phyloP scores from a whole-genome alignment of 2,888 invertebrate genomes.

The Dryocosmus kuriphilus region DNA sequence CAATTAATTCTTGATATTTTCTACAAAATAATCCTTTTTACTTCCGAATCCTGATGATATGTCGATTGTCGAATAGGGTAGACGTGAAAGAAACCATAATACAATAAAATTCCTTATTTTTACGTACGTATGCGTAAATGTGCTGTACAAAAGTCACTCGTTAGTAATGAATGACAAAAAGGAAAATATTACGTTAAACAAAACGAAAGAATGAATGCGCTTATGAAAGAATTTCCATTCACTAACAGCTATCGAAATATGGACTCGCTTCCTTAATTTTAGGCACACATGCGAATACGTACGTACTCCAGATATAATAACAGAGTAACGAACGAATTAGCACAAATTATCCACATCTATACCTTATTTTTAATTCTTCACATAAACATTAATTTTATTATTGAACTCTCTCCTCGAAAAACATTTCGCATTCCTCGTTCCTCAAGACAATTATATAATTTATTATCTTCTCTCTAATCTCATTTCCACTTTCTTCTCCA shows the following conservation, averaged over 20 bases:
- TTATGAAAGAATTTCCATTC: neutral
- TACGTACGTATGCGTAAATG: conserved; percentile 29
- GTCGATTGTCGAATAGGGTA: neutral
- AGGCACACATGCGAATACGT: conserved; percentile 35
- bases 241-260: conserved; percentile 2
- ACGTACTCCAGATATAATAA: conserved; percentile 24
- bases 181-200: conserved; percentile 4
- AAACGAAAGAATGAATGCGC: neutral
- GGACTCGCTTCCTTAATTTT: neutral
- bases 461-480: neutral
- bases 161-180: neutral
- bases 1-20: neutral
- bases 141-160: neutral
- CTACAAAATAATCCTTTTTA: neutral
- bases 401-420: neutral
- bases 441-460: neutral
- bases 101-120: conserved; percentile 8
- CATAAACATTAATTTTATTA: neutral
- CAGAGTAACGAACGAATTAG: conserved; percentile 45
- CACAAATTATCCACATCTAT: conserved; percentile 49
- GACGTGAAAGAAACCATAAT: conserved; percentile 21
- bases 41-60: conserved; percentile 32
- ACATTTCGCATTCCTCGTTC: neutral
- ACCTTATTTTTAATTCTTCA: neutral
- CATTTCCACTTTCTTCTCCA: neutral